A percentile compares a stretch with the other conserved stretches of the same genome.
phyloP scores from a whole-genome alignment of 2,113 vertebrate species.

The Calypte anna region DNA sequence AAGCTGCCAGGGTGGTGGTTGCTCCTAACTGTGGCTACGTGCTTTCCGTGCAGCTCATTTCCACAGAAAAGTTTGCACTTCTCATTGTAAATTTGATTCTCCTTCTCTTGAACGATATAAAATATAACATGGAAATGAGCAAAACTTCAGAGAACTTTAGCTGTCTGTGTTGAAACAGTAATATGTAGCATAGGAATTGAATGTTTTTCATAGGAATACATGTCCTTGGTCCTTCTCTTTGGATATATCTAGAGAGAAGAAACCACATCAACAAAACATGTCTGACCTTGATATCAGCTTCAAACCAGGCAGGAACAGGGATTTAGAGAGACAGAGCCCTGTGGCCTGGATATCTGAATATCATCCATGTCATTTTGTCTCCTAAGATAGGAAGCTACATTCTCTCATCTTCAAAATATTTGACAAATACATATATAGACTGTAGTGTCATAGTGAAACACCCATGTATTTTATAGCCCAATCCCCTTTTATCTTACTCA shows the following conservation, averaged over 20 bases:
- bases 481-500: neutral
- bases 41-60: conserved; percentile 17
- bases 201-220: fast-evolving
- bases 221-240: neutral
- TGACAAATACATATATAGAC: neutral
- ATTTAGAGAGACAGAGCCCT: neutral
- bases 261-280: neutral
- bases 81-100: neutral
- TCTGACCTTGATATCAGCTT: neutral
- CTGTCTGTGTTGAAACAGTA: neutral
- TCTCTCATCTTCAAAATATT: neutral
- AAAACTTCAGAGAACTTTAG: neutral
- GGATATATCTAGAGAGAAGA: neutral
- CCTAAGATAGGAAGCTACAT: neutral
- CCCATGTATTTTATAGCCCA: neutral
- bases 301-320: neutral
- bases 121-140: neutral
- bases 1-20: neutral
- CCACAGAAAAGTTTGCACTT: neutral
- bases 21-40: conserved; percentile 6
- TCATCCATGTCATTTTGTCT: neutral
- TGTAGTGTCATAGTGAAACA: neutral
- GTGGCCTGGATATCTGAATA: neutral
- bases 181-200: neutral
- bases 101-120: neutral